Conservation (phyloP, 2,113 vertebrate genomes). For the Hepsetus odoe region DNA sequence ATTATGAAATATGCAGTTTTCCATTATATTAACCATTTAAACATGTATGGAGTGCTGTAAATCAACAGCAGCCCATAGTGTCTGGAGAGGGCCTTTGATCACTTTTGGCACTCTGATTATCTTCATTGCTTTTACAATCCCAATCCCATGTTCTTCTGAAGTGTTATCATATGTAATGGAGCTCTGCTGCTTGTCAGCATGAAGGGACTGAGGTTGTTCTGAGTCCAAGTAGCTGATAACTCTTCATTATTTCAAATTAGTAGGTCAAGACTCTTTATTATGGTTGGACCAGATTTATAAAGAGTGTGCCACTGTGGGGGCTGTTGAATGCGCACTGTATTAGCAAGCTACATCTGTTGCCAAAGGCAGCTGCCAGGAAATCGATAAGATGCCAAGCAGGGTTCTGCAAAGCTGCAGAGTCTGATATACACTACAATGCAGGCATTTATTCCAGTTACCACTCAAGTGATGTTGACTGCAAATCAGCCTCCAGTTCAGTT, state of each 20-base stretch:
- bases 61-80: neutral
- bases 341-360: constrained; percentile 65
- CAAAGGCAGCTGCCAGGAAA: constrained; percentile 71
- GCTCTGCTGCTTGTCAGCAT: constrained; percentile 50
- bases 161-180: neutral
- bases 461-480: constrained; percentile 43
- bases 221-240: constrained; percentile 53
- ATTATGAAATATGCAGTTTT: neutral
- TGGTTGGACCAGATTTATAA: constrained; percentile 67
- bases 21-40: neutral
- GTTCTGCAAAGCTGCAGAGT: constrained; percentile 47
- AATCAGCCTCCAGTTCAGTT: constrained; percentile 24
- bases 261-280: constrained; percentile 68
- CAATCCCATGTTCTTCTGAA: neutral
- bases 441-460: constrained; percentile 38
- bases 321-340: constrained; percentile 69
- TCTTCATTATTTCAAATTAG: constrained; percentile 75
- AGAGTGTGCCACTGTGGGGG: constrained; percentile 53
- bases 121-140: neutral
- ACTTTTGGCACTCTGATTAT: neutral
- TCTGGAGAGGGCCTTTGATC: neutral
- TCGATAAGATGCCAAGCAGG: constrained; percentile 65
- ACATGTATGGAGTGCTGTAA: neutral
- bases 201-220: constrained; percentile 41
- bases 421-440: constrained; percentile 45